Percentiles rank a stretch among this genome's conserved stretches.
Evolutionary conservation across 2,888 invertebrate genomes (phyloP).

Genomic region (Agrypnus murinus): DNA sequence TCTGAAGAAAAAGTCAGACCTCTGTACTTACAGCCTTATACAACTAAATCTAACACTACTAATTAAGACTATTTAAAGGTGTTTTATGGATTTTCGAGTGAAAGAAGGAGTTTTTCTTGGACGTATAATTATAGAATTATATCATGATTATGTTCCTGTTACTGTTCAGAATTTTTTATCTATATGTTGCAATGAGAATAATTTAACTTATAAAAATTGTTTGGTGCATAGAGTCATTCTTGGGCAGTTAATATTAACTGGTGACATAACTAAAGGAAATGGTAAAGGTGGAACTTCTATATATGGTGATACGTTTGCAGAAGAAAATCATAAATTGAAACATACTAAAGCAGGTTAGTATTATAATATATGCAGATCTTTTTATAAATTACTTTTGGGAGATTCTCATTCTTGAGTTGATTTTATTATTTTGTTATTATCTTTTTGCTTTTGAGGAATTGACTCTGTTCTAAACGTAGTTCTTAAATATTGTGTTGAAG

Average conservation of each 20-base stretch:
- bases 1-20: slow-evolving; percentile 43
- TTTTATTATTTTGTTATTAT: not conserved
- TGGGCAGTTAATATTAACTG: slow-evolving; percentile 73
- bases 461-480: too few species aligned
- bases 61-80: slow-evolving; percentile 58
- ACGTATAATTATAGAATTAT: slow-evolving; percentile 67
- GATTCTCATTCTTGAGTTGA: not conserved
- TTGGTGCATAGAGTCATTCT: slow-evolving; percentile 71
- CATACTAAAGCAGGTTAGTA: slow-evolving; percentile 70
- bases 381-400: not conserved
- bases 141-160: slow-evolving; percentile 67
- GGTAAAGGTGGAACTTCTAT: slow-evolving; percentile 73
- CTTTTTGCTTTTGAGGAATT: too few species aligned
- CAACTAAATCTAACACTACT: too few species aligned
- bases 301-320: slow-evolving; percentile 70
- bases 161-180: slow-evolving; percentile 70
- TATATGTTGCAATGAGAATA: slow-evolving; percentile 62
- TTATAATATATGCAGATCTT: too few species aligned
- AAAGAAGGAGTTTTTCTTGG: slow-evolving; percentile 65
- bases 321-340: slow-evolving; percentile 71
- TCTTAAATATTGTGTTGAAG: too few species aligned
- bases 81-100: slow-evolving; percentile 68
- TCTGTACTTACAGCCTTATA: slow-evolving; percentile 39
- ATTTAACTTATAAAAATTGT: slow-evolving; percentile 65
- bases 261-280: slow-evolving; percentile 73